Conservation (phyloP, 2,888 invertebrate genomes). For the Marasmarcha lunaedactyla region DNA sequence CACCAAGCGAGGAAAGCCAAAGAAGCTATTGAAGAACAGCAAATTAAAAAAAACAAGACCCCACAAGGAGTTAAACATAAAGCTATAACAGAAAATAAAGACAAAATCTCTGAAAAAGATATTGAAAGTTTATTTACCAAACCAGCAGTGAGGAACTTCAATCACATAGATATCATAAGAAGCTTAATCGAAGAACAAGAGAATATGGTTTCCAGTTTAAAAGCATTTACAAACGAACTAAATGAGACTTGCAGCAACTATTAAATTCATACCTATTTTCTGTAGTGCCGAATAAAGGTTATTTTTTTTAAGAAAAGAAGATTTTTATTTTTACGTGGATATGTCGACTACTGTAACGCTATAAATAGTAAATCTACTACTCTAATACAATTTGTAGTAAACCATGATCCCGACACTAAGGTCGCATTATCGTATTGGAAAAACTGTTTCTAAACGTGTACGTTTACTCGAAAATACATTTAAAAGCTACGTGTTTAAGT, state of each 20-base stretch:
- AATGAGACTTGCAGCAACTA: no score
- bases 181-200: not conserved
- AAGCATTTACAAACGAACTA: not conserved
- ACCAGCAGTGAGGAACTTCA: not conserved
- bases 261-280: not conserved
- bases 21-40: not conserved
- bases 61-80: not conserved
- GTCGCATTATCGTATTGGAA: constrained; percentile 69
- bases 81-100: not conserved
- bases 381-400: constrained; percentile 71
- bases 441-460: constrained; percentile 49
- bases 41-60: not conserved
- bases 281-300: no score
- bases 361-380: constrained; percentile 68
- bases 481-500: constrained; percentile 29
- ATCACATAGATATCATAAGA: not conserved
- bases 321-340: no score
- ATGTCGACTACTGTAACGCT: no score
- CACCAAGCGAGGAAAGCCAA: not conserved
- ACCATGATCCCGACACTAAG: constrained; percentile 68
- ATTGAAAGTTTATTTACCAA: not conserved
- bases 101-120: not conserved
- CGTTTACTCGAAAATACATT: constrained; percentile 28
- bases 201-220: not conserved
- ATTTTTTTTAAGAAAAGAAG: no score